Evolutionary conservation across 2,113 vertebrate species (phyloP).

Genomic region (Edolisoma coerulescens): DNA sequence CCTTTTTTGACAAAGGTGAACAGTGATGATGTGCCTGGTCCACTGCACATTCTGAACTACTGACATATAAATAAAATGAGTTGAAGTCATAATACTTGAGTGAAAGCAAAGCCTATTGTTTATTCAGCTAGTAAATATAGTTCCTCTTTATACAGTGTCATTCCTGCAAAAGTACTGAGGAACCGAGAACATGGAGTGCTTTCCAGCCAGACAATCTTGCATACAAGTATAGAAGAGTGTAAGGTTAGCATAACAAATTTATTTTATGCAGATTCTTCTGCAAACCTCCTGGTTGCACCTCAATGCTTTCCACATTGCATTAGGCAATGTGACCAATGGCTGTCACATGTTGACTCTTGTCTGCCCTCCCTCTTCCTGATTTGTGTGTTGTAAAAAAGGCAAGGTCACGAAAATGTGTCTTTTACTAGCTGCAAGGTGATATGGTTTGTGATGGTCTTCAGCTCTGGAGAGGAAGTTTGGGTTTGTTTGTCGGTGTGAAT

Average conservation of each 20-base stretch:
- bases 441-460: constrained; percentile 42
- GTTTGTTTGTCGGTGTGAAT: constrained; percentile 48
- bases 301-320: background rate
- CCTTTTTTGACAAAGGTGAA: constrained; percentile 51
- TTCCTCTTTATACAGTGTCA: constrained; percentile 20
- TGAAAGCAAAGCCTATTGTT: constrained; percentile 59
- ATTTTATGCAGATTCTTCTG: background rate
- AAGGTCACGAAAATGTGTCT: constrained; percentile 7
- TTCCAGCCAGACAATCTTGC: background rate
- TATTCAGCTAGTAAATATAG: constrained; percentile 53
- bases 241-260: background rate
- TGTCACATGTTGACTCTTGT: background rate
- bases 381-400: background rate
- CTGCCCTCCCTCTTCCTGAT: background rate
- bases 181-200: background rate
- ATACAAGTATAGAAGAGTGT: background rate
- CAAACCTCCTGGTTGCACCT: background rate
- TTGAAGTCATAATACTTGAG: constrained; percentile 46
- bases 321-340: background rate
- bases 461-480: constrained; percentile 32
- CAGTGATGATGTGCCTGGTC: constrained; percentile 41
- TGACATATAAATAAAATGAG: constrained; percentile 58
- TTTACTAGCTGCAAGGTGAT: constrained; percentile 31
- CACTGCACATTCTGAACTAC: constrained; percentile 47
- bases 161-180: constrained; percentile 24